Conservation (phyloP, 2,797 vertebrate species). For the Atherinosoma microstoma region DNA sequence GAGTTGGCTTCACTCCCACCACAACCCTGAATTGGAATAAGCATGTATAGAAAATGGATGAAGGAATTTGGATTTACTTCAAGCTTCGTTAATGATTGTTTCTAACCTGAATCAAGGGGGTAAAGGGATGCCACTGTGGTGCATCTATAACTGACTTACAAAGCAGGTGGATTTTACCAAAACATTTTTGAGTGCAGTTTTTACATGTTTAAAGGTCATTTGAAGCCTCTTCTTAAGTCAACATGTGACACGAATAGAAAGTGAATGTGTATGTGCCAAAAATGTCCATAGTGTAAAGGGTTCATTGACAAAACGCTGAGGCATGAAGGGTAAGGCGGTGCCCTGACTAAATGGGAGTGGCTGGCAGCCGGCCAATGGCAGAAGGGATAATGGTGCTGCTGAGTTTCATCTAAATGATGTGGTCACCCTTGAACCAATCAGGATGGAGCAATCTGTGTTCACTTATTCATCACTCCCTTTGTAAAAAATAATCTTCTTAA, state of each 20-base stretch:
- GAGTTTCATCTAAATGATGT: constrained; percentile 41
- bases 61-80: neutral
- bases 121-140: no score
- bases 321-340: constrained; percentile 54
- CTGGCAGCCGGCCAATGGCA: constrained; percentile 74
- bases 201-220: constrained; percentile 45
- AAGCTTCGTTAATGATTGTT: neutral
- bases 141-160: no score
- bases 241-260: constrained; percentile 10
- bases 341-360: constrained; percentile 50
- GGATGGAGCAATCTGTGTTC: neutral
- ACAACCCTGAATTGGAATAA: no score
- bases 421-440: constrained; percentile 35
- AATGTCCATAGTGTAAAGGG: constrained; percentile 54
- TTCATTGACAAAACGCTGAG: constrained; percentile 81
- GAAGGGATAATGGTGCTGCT: constrained; percentile 9
- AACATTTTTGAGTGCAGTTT: constrained; percentile 40
- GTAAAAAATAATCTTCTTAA: constrained; percentile 13
- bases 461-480: constrained; percentile 30
- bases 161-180: constrained; percentile 7
- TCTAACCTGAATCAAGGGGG: neutral
- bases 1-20: no score
- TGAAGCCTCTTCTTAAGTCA: constrained; percentile 42
- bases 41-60: no score
- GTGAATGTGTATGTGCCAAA: constrained; percentile 25